phyloP scores from a whole-genome alignment of 1,140 invertebrate species.

The Trypoxylus dichotomus region DNA sequence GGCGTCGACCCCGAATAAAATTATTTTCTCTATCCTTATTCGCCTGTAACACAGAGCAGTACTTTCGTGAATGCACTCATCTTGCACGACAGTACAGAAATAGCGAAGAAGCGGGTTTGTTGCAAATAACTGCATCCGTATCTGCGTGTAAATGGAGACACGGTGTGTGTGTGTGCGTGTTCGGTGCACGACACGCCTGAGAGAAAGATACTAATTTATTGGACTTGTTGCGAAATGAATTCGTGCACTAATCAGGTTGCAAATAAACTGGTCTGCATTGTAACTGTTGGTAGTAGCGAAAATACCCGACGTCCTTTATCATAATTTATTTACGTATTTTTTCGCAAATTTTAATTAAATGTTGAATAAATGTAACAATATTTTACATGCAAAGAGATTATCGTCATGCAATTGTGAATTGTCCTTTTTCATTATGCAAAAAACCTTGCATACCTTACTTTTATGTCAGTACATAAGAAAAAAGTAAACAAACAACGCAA shows the following conservation, averaged over 20 bases:
- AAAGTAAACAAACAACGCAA: too few relatives aligned
- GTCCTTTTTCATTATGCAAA: neutral
- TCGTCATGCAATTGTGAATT: neutral
- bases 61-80: neutral
- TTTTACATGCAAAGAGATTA: neutral
- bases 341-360: neutral
- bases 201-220: constrained; percentile 1
- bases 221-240: neutral
- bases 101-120: neutral
- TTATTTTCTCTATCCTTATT: neutral
- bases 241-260: neutral
- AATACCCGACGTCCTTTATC: neutral
- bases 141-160: neutral
- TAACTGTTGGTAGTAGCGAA: neutral
- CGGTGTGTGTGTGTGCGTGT: neutral
- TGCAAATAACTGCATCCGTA: neutral
- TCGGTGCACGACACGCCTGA: neutral
- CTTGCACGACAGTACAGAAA: neutral
- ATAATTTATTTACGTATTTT: neutral
- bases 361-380: neutral
- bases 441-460: too few relatives aligned
- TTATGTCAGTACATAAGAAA: too few relatives aligned
- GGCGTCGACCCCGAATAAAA: neutral
- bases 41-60: neutral
- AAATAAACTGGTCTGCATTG: neutral